Evolutionary conservation across 2,113 vertebrate species (phyloP).

Genomic region (Plecturocebus donacophilus): DNA sequence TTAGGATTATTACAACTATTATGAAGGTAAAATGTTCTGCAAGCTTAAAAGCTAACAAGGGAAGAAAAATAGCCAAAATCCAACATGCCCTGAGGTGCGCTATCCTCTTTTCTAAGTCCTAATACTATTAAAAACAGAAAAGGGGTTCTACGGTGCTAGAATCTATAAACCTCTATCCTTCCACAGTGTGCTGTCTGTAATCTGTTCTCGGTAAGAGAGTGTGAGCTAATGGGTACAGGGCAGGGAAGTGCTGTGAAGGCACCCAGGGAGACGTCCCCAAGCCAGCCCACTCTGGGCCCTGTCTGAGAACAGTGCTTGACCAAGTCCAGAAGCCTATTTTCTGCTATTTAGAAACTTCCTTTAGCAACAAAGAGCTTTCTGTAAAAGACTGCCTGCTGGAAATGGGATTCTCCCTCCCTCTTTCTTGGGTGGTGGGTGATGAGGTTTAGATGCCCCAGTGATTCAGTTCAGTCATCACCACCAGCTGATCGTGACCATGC

Average conservation of each 20-base stretch:
- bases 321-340: not conserved
- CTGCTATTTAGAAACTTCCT: not conserved
- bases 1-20: not conserved
- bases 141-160: not conserved
- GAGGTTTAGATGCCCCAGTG: not conserved
- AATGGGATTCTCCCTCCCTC: not conserved
- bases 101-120: not conserved
- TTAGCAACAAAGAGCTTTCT: not conserved
- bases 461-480: not conserved
- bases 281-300: rapidly evolving
- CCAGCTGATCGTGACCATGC: rapidly evolving
- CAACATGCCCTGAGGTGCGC: not conserved
- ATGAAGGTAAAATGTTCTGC: not conserved
- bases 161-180: too few relatives aligned
- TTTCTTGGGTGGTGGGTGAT: not conserved
- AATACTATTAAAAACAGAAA: not conserved
- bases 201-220: rapidly evolving
- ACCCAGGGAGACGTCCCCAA: not conserved
- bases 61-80: not conserved
- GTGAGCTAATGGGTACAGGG: rapidly evolving
- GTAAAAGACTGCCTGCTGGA: not conserved
- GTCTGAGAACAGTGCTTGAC: not conserved
- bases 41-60: not conserved
- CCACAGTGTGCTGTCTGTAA: not conserved
- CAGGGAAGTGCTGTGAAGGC: not conserved